These are phyloP conservation scores for Elephas maximus DNA, from an alignment of 2,113 vertebrate genomes.

Conservation along the genomic window DNA sequence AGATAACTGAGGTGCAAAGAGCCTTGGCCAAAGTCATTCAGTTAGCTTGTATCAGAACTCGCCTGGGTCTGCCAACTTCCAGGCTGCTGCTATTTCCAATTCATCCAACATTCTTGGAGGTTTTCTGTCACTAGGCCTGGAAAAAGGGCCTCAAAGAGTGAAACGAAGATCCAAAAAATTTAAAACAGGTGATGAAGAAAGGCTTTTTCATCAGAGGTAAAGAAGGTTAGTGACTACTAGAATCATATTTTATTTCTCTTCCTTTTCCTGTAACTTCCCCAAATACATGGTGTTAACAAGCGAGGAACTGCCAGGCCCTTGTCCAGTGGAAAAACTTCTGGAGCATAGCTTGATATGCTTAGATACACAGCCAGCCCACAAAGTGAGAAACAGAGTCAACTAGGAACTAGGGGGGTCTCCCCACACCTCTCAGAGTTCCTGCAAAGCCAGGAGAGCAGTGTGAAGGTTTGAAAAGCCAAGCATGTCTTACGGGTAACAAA, in stretches of 20 bases:
- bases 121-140: neutral
- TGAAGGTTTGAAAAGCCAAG: neutral
- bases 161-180: constrained; percentile 15
- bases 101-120: neutral
- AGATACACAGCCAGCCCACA: neutral
- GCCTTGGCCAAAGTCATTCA: neutral
- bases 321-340: neutral
- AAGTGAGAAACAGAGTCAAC: neutral
- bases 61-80: neutral
- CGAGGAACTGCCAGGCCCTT: neutral
- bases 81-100: neutral
- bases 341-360: neutral
- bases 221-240: neutral
- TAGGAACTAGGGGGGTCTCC: neutral
- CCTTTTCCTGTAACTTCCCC: neutral
- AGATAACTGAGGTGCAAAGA: neutral
- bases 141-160: constrained; percentile 5
- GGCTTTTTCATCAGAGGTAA: neutral
- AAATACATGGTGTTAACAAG: neutral
- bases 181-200: neutral
- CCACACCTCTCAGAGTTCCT: neutral
- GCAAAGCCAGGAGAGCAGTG: neutral
- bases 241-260: neutral
- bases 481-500: neutral
- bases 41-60: neutral